These are phyloP conservation scores for Mimumesa dahlbomi DNA, from an alignment of 2,888 invertebrate genomes.

Conservation along the genomic window DNA sequence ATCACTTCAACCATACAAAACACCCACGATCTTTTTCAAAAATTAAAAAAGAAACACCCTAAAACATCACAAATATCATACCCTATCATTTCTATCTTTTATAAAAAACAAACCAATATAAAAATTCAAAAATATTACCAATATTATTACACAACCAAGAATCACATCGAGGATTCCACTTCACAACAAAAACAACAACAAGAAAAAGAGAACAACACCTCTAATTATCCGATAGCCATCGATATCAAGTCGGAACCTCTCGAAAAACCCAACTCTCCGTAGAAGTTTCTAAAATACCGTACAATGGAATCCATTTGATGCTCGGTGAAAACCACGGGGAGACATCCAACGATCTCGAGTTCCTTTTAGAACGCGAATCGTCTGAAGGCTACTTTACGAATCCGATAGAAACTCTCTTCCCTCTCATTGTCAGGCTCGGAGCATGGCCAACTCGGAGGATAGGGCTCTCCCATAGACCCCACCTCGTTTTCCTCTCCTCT, in stretches of 20 bases:
- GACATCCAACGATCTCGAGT: background rate
- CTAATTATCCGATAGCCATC: background rate
- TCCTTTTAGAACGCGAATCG: background rate
- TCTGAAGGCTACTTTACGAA: conserved; percentile 2
- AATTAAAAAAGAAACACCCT: too few species aligned
- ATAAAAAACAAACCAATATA: too few species aligned
- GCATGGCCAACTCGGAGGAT: background rate
- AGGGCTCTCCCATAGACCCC: conserved; percentile 1
- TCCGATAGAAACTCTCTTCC: background rate
- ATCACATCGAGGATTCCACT: too few species aligned
- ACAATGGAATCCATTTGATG: background rate
- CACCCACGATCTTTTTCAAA: too few species aligned
- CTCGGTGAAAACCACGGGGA: background rate
- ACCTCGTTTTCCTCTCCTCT: conserved; percentile 14
- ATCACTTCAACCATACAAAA: too few species aligned
- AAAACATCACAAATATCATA: too few species aligned
- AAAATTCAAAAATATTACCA: too few species aligned
- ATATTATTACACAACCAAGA: too few species aligned
- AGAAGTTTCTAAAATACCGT: background rate
- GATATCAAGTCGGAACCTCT: background rate
- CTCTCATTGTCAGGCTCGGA: conserved; percentile 14
- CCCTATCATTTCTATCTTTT: too few species aligned
- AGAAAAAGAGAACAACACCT: too few species aligned
- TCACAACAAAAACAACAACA: background rate
- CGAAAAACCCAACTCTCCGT: background rate